Percentiles rank a stretch among this genome's conserved stretches.
Evolutionary conservation across 2,888 invertebrate genomes (phyloP).

Genomic region (Scaptomyza reducta): DNA sequence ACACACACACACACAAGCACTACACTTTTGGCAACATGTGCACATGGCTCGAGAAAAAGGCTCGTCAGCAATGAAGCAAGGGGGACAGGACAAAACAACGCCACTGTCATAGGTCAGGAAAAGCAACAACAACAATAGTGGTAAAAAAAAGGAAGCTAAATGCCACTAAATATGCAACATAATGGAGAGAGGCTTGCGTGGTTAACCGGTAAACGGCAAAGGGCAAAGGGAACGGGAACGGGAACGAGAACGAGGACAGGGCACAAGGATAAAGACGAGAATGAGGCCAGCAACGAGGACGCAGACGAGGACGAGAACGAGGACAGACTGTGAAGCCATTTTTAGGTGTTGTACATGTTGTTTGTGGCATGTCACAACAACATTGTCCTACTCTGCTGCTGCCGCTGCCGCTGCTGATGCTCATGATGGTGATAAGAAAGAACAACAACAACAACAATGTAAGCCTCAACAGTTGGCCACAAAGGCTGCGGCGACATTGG

Average conservation of each 20-base stretch:
- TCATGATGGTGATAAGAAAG: constrained; percentile 34
- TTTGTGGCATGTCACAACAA: constrained; percentile 68
- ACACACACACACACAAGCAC: constrained; percentile 1
- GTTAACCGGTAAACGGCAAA: constrained; percentile 15
- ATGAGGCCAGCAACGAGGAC: constrained; percentile 5
- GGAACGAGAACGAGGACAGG: constrained; percentile 4
- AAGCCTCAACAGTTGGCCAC: constrained; percentile 53
- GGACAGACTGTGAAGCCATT: constrained; percentile 11
- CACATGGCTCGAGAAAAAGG: constrained; percentile 20
- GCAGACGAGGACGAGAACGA: neutral
- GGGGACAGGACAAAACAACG: constrained; percentile 27
- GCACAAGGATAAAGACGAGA: neutral
- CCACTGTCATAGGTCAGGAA: constrained; percentile 70
- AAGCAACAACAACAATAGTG: constrained; percentile 8
- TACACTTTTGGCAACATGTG: constrained; percentile 69
- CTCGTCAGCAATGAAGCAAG: constrained; percentile 12
- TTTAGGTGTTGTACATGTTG: constrained; percentile 37
- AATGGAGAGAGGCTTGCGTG: constrained; percentile 41
- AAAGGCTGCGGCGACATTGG: constrained; percentile 28
- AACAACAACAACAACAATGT: constrained; percentile 28
- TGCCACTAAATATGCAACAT: constrained; percentile 73
- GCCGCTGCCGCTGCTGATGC: constrained; percentile 20
- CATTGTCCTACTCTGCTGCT: constrained; percentile 38
- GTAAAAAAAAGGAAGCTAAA: constrained; percentile 48
- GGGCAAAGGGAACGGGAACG: neutral